Evolutionary conservation across 2,113 vertebrate species (phyloP).

Genomic region (Eulemur rufifrons): DNA sequence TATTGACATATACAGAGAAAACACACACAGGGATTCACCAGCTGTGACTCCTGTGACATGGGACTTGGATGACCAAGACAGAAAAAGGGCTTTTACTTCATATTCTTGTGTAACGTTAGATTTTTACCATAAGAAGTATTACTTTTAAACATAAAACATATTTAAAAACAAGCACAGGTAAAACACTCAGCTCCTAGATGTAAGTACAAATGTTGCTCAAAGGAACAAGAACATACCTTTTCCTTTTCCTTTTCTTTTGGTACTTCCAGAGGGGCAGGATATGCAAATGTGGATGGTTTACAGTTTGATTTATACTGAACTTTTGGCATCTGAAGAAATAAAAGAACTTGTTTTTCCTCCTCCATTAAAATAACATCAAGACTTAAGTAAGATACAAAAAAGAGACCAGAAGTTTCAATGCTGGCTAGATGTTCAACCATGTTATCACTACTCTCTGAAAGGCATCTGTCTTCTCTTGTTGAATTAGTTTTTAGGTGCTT

Average conservation of each 20-base stretch:
- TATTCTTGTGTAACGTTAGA: background rate
- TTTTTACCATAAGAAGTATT: background rate
- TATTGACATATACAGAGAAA: background rate
- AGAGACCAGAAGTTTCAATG: background rate
- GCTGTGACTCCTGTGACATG: background rate
- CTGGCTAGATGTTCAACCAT: background rate
- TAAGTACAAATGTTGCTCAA: background rate
- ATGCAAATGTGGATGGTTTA: constrained; percentile 98
- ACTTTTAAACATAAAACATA: background rate
- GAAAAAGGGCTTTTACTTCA: constrained; percentile 24
- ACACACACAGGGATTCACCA: background rate
- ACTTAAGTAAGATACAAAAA: background rate
- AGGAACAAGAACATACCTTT: constrained; percentile 88
- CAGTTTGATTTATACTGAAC: constrained; percentile 99
- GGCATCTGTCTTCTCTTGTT: background rate
- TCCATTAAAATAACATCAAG: constrained; percentile 39
- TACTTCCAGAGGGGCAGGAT: constrained; percentile 97
- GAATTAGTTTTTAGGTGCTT: background rate
- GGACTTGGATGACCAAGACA: background rate
- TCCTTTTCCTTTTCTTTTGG: constrained; percentile 99
- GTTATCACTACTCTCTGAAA: background rate
- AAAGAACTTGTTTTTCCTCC: constrained; percentile 41
- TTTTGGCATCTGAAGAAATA: constrained; percentile 95
- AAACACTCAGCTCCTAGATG: background rate
- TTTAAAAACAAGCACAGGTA: constrained; percentile 7